Base-by-base conservation (phyloP, 2,888 invertebrate species). In the Eutolmus rufibarbis region DNA sequence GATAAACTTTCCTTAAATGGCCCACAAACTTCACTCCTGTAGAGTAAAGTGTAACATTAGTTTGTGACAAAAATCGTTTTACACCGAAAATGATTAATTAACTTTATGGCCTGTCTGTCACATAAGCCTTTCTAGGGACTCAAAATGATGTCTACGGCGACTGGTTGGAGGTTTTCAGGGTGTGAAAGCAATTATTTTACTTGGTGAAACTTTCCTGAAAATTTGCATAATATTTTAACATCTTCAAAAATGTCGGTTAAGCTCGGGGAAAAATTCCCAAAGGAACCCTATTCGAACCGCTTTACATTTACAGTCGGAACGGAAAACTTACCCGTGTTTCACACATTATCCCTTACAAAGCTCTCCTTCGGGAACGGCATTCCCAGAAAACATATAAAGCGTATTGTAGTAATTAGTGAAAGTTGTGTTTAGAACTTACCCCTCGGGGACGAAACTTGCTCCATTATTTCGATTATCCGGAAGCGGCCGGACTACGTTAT, bases 351-450 rank as follows among this genome's bases (percentile, higher is more conserved):
- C 66, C 8, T 66, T 66, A 66, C 66, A 66, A 66, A 66, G 66
- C 66, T 66, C 66, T 28, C 66, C 66, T 66, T 28, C 23, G 66
- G 66, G 66, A 66, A 3, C 9, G 12, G 23, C 66, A 66, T 8
- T 66, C 66, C n/a, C 66, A 66, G 66, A 66, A 66, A 66, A 66
- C 66, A 66, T 78, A 40, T 43, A 23, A n/a, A 78, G 28, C 51
- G 37, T 79, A 37, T 37, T 76, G 46, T 79, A 79, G 79, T 79
- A 79, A 79, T 79, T 79, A 79, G 79, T 56, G 79, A 79, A 79
- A 79, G 79, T 79, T 79, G 79, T 79, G 79, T 79, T 79, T 51
- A 12, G 28, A 79, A 79, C 51, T 79, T 51, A 28, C 79, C 79
- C 79, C 51, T 79, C 31, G 51, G 79, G 79, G 31, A 79, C 16